Percentiles rank a stretch among this genome's conserved stretches.
Evolutionary conservation across 2,888 invertebrate genomes (phyloP).

Genomic region (Phalera bucephala): DNA sequence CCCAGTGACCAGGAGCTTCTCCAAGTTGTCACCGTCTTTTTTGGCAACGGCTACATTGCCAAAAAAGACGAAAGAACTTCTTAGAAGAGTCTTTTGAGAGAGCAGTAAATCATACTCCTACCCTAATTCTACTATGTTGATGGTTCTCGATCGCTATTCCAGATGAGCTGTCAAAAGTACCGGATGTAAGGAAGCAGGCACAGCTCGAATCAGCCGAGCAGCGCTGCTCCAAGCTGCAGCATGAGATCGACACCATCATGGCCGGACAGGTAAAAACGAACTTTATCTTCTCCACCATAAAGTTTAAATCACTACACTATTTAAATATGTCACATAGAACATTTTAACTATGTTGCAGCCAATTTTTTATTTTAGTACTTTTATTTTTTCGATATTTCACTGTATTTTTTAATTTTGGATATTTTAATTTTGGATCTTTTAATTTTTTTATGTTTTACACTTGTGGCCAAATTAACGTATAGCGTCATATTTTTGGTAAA

Average conservation of each 20-base stretch:
- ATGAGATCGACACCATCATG: slow-evolving; percentile 68
- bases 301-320: slow-evolving; percentile 17
- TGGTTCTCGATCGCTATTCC: slow-evolving; percentile 19
- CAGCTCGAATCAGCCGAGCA: slow-evolving; percentile 71
- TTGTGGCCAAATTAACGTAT: slow-evolving; percentile 23
- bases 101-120: no score
- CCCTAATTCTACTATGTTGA: slow-evolving; percentile 1
- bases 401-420: slow-evolving; percentile 24
- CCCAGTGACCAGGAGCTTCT: no score
- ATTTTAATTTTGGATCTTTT: no score
- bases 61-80: no score
- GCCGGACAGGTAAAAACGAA: slow-evolving; percentile 58
- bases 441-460: slow-evolving; percentile 25
- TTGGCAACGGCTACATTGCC: no score
- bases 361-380: slow-evolving; percentile 16
- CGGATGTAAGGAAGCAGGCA: slow-evolving; percentile 71
- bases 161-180: slow-evolving; percentile 74
- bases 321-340: slow-evolving; percentile 20
- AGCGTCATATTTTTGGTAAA: no score
- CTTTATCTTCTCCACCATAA: slow-evolving; percentile 5
- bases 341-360: slow-evolving; percentile 43
- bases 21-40: no score
- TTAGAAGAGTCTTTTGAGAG: no score
- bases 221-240: slow-evolving; percentile 64
- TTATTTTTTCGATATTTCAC: slow-evolving; percentile 5